Evolutionary conservation across 2,888 invertebrate species (phyloP), one percentile per base, ranked within the genome.

Genomic region (Nomada hirtipes): DNA sequence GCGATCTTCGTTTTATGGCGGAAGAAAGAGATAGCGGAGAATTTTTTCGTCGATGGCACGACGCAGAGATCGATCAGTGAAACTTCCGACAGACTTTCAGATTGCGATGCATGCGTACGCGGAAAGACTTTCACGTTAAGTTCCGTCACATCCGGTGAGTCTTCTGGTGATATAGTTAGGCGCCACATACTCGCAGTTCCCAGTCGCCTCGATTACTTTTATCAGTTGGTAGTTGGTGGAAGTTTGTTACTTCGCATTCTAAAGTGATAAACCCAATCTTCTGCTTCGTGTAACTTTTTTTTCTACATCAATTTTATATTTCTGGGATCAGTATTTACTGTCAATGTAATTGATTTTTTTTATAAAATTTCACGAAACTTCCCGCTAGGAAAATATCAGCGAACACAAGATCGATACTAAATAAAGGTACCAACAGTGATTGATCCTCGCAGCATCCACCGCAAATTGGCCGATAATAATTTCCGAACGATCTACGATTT

Each of bases 241-340:
- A 89, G 86, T 90, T 90, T 82, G 84, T 85, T 89, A 88, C 87
- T 84, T 84, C 83, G 77, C 67, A 72, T 57, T 71, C 83, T 81
- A 87, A 88, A 74, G 79, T 81, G 84, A 89, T 88, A 89, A 90
- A 91, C 89, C 87, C 85, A 86, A 88, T 89, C 82, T 67, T 36
- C 36, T 7, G 36, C 36, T 36, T 7, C 9, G 36, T 7, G 36
- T 4, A 36, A 36, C 7, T 0, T 36, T 7, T 0, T 36, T 7
- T 9, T 36, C 0, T 4, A 36, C 36, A 7, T 36, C 4, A 7
- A 36, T 36, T 36, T 36, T 4, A 36, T 36, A 36, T 36, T 36
- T 36, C 36, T 0, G 36, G 36, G 36, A 7, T 36, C 36, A 4
- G 7, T 7, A 36, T 29, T 7, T 29, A 29, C 29, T 7, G 29